phyloP scores from a whole-genome alignment of 2,797 vertebrate genomes.

The Anolis apletophallus region DNA sequence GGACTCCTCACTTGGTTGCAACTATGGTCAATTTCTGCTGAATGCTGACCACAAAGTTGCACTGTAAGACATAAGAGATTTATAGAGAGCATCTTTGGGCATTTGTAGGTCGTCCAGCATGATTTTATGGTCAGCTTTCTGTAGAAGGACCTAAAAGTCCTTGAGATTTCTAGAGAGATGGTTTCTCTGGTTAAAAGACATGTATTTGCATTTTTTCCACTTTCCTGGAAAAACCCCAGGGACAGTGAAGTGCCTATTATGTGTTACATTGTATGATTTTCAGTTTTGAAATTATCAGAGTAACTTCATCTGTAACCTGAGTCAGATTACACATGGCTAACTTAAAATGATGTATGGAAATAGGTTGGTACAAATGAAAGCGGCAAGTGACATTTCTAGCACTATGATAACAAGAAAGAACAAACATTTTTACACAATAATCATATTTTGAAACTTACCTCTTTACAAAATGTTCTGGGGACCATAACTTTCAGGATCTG shows the following conservation, averaged over 20 bases:
- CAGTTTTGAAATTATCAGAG: not conserved
- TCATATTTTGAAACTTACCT: conserved; percentile 80
- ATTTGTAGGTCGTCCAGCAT: too few species aligned
- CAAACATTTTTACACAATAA: not conserved
- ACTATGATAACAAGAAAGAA: not conserved
- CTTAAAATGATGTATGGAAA: not conserved
- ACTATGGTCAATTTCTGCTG: too few species aligned
- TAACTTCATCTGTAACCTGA: not conserved
- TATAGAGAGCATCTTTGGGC: too few species aligned
- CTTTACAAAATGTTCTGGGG: conserved; percentile 88
- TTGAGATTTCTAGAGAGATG: too few species aligned
- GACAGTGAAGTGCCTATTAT: too few species aligned
- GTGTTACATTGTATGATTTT: not conserved
- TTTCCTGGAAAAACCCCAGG: too few species aligned
- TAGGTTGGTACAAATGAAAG: conserved; percentile 1
- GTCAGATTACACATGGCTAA: not conserved
- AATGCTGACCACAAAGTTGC: too few species aligned
- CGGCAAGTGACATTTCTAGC: not conserved
- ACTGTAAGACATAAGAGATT: too few species aligned
- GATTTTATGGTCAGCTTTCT: too few species aligned
- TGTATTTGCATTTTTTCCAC: too few species aligned
- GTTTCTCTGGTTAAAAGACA: too few species aligned
- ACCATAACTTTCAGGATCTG: conserved; percentile 89
- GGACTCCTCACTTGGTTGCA: not conserved
- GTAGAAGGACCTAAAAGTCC: too few species aligned